phyloP scores from a whole-genome alignment of 2,888 invertebrate species.

The Hemithea aestivaria region DNA sequence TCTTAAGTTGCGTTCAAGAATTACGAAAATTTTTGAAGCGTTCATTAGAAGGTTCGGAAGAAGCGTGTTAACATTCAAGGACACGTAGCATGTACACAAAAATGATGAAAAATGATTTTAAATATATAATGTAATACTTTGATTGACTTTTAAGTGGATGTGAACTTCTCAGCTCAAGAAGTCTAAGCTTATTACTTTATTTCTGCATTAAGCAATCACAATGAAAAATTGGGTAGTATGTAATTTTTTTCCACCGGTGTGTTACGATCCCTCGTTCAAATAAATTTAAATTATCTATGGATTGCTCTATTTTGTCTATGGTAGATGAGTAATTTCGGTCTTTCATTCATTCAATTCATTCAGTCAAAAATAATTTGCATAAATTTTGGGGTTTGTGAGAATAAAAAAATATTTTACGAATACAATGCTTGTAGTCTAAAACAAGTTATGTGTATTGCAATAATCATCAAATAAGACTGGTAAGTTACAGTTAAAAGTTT shows the following conservation, averaged over 20 bases:
- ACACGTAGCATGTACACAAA: too few species aligned
- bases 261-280: too few species aligned
- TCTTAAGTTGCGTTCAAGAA: constrained; percentile 15
- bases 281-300: too few species aligned
- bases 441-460: constrained; percentile 8
- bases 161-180: too few species aligned
- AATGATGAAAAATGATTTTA: too few species aligned
- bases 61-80: too few species aligned
- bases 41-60: not conserved
- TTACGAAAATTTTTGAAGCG: not conserved
- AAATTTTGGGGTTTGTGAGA: constrained; percentile 13
- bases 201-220: too few species aligned
- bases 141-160: too few species aligned
- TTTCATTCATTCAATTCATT: constrained; percentile 19
- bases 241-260: not conserved
- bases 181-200: too few species aligned
- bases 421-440: constrained; percentile 2
- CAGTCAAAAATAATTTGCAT: constrained; percentile 6
- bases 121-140: too few species aligned
- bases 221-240: too few species aligned
- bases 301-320: too few species aligned
- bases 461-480: constrained; percentile 21
- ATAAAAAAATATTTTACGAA: constrained; percentile 15
- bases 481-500: constrained; percentile 23
- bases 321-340: constrained; percentile 7